Conservation (phyloP, 2,113 vertebrate genomes). For the Crotalus helleri region DNA sequence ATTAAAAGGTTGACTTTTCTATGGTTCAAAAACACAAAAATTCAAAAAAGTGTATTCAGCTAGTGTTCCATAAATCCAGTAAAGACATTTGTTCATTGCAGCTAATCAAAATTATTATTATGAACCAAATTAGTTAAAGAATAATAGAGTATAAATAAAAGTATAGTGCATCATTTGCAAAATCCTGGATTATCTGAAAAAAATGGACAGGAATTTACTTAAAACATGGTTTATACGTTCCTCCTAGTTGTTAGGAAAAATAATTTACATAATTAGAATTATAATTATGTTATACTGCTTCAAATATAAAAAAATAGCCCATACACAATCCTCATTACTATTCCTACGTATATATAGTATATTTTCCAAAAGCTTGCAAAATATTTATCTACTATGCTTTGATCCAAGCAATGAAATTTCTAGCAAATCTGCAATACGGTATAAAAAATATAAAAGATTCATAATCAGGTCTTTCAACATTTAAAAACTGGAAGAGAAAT, state of each 20-base stretch:
- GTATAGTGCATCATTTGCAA: neutral
- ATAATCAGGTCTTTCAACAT: neutral
- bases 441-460: neutral
- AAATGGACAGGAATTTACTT: neutral
- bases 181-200: neutral
- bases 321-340: neutral
- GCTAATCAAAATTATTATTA: neutral
- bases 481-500: neutral
- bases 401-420: neutral
- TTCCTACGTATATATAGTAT: neutral
- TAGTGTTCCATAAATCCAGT: neutral
- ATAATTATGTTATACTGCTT: neutral
- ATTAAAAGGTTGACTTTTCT: neutral
- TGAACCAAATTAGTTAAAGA: slow-evolving; percentile 3
- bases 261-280: slow-evolving; percentile 1
- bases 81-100: neutral
- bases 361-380: neutral
- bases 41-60: neutral
- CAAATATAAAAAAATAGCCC: neutral
- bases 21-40: neutral
- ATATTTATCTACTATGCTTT: neutral
- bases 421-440: neutral
- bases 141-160: neutral
- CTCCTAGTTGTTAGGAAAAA: neutral
- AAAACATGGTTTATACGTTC: neutral